Evolutionary conservation across 2,888 invertebrate genomes (phyloP), one percentile per base, ranked within the genome.

Genomic region (Drosophila yooni): DNA sequence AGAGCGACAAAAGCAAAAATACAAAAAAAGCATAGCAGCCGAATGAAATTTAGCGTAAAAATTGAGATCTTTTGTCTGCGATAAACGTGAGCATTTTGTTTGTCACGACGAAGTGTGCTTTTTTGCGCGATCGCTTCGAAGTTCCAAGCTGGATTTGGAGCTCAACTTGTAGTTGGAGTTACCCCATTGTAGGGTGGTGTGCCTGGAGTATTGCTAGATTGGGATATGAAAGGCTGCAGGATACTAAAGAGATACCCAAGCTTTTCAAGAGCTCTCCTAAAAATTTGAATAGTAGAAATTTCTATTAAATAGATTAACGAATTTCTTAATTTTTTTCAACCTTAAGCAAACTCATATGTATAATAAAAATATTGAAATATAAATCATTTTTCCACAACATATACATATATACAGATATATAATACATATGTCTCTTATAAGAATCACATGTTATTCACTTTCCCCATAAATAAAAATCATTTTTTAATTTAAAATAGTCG

Each of bases 41-140:
- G 80, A 88, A 85, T 83, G 82, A 85, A 91, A 85, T 85, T 85
- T 82, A 77, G 88, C 81, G 84, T 79, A 83, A 89, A 89, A 90
- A 88, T 84, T 84, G 82, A 89, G 91, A 91, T 91, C 91, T 89
- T 89, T 84, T 82, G 86, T 86, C 82, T 70, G 85, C 85, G 89
- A 89, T 91, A 91, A 91, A 83, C 91, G 91, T 89, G 91, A 91
- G 91, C 91, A 90, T 91, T 84, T 91, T 90, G 91, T 91, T 92
- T 91, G 91, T 92, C 91, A 92, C 91, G 91, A 85, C 88, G 88
- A 92, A 91, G 89, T 87, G 87, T 87, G 89, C 78, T 89, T 87
- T 87, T 88, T 88, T 86, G 83, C 86, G 85, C 84, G 85, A 88
- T 86, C 86, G 79, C 71, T 51, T 62, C 36, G 51, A 31, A 60